Base-by-base conservation (phyloP, 2,888 invertebrate species). In the Acronicta leporina region DNA sequence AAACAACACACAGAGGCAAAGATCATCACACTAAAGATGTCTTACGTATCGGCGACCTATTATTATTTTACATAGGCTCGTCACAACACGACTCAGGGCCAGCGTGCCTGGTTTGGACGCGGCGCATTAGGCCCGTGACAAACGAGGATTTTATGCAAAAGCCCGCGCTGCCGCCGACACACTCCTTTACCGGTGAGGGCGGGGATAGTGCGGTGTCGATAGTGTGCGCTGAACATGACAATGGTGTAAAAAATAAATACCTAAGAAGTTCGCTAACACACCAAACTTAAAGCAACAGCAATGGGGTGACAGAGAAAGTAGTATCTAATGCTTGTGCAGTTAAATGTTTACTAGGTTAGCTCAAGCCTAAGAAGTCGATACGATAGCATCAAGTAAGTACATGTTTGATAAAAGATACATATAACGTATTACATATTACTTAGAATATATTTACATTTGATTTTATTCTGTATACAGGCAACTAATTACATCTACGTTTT, bases 81-180 rank as follows among this genome's bases (percentile, higher is more conserved):
- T 74, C 70, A 63, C 63, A 63, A 55, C 71, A 53, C 40, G 57
- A n/a, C 40, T 40, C 68, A 40, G 45, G 67, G 73, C 40, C 68
- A 57, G 66, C 45, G 45, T 52, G 71, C 50, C 70, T 92, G 92
- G 79, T 79, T 83, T 83, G 86, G 92, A 91, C 92, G 87, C 73
- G 63, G 74, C 84, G 88, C 91, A 90, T 92, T 90, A 92, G 90
- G 87, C 87, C 77, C 75, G 81, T 92, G 94, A 94, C 92, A 94
- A 94, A 94, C 90, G 92, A 90, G 84, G 88, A 87, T 91, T 94
- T 92, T 94, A 94, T 94, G 94, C 94, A 89, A 94, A 92, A 77
- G 62, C 59, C 68, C 85, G 77, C 80, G 70, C 87, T 90, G 90
- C 87, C 84, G 77, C 80, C 80, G 87, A 86, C 89, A 89, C 87